Base-by-base conservation (phyloP, 2,888 invertebrate species). In the Plagodis pulveraria region DNA sequence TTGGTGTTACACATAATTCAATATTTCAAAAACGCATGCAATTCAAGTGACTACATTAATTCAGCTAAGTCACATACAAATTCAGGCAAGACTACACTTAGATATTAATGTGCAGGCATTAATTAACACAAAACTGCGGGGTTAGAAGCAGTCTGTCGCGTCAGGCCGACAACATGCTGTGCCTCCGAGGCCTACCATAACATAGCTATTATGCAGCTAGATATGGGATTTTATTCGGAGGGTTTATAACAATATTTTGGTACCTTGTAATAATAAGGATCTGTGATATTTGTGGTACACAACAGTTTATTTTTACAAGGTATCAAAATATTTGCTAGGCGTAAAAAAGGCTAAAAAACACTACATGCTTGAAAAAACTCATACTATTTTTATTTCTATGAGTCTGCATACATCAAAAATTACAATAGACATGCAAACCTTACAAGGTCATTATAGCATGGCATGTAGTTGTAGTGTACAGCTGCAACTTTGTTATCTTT, bases 141-240 rank as follows among this genome's bases (percentile, higher is more conserved):
- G 35, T 56, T 55, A 48, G n/a, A 12, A 35, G 69, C 67, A 62
- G 65, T 56, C 71, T 80, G 81, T 79, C 80, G 77, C 80, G 76
- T 83, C 80, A 66, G 71, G 70, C 72, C 77, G 44, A 66, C 69
- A 45, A 45, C n/a, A 77, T 78, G 7, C 49, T 84, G 7, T 84
- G 9, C 84, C 83, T 83, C 81, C 71, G 75, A 84, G 80, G 78
- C 79, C 80, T 83, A 83, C 81, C 82, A 76, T 22, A 63, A 67
- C 56, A 10, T 61, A 69, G 67, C 67, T 76, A 66, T 78, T 68
- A 35, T 42, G 9, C 12, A 70, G 67, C 61, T 69, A 67, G 58
- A 67, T 68, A 71, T 76, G 83, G 80, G 82, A 84, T 85, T 81
- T 80, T 71, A 66, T 73, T 78, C 74, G 69, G 80, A 82, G 83